Evolutionary conservation across 2,113 vertebrate species (phyloP), one percentile per base, ranked within the genome.

Genomic region (Scytalopus superciliaris): DNA sequence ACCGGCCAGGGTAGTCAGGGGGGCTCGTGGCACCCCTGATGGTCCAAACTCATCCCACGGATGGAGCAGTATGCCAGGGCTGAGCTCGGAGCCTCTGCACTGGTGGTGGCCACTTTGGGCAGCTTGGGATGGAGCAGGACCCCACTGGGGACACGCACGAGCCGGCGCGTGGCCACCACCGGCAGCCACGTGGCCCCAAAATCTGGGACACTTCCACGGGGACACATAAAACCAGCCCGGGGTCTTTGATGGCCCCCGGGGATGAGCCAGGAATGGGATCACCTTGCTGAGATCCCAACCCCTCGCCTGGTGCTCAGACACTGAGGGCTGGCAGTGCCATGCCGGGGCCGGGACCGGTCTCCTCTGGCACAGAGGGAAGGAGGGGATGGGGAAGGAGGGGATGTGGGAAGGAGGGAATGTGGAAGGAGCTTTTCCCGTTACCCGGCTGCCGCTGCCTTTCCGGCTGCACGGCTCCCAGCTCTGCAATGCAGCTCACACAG

Each of bases 401-500:
- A 73, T 1, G 74, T 9, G 77, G 62, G 11, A 30, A 62, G 85
- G 62, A 94, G 95, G 49, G 49, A 25, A 50, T 27, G 49, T 50
- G 63, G 11, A 30, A 62, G 85, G 62, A 94, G 95, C 59, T 44
- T 55, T 76, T 88, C 84, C 93, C 33, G 3, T 47, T 33, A 17
- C 18, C 77, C 87, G 5, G 78, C 90, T 52, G 69, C 19, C 6
- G 77, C 92, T 79, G 90, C 88, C 76, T 94, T 78, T 30, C 83
- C 12, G 19, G n/a, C 89, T 47, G 89, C 87, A 19, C 7, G 15
- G 91, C 81, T 68, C 76, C 6, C 1, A 92, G 91, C 88, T 96
- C 96, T 94, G 96, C 95, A 97, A 90, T 97, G 96, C 95, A 96
- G 96, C 95, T 89, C 91, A 16, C 92, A 5, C 57, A 13, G 42